phyloP scores from a whole-genome alignment of 1,140 invertebrate species.

The Phortica variegata region DNA sequence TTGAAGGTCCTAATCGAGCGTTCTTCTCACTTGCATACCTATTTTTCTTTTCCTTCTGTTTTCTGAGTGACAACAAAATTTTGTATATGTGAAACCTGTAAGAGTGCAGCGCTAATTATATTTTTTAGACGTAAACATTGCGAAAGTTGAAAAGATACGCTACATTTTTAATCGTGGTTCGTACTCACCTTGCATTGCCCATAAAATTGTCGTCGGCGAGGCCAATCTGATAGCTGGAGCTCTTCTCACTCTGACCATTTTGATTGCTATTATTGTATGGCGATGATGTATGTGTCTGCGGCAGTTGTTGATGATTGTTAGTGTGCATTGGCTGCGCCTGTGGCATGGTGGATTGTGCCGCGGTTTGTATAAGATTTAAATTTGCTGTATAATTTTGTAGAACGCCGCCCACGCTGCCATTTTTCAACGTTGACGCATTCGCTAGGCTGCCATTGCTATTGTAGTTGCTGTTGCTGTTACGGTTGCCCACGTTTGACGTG shows the following conservation, averaged over 20 bases:
- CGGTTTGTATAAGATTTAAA: no score
- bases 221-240: constrained; percentile 47
- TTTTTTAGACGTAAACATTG: no score
- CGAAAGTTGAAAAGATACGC: no score
- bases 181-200: constrained; percentile 46
- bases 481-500: not conserved
- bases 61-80: no score
- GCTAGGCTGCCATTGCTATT: constrained; percentile 4
- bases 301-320: constrained; percentile 20
- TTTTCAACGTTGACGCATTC: no score
- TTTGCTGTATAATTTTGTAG: not conserved
- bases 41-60: no score
- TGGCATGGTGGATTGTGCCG: no score
- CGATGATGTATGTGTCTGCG: constrained; percentile 19
- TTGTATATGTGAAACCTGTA: constrained; percentile 11
- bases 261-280: constrained; percentile 8
- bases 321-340: no score
- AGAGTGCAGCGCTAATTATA: no score
- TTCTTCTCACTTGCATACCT: no score
- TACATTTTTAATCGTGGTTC: no score
- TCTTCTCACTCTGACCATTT: constrained; percentile 34
- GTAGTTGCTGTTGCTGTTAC: constrained; percentile 12
- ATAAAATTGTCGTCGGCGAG: constrained; percentile 39
- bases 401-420: not conserved
- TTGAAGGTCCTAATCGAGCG: no score